phyloP scores from a whole-genome alignment of 2,113 vertebrate species.

The Ciconia boyciana region DNA sequence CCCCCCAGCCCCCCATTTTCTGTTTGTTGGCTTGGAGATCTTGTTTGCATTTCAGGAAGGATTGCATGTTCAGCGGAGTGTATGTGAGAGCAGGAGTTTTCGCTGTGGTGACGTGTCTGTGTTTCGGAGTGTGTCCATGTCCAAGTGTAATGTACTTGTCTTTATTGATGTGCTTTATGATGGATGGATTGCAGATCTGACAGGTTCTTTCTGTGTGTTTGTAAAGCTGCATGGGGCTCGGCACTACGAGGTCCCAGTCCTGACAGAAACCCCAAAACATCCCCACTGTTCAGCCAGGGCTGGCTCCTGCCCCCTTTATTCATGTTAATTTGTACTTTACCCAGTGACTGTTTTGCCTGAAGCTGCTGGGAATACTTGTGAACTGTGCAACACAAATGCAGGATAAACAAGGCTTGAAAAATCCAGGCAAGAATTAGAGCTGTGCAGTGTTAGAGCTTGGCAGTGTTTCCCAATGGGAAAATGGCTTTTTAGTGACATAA shows the following conservation, averaged over 20 bases:
- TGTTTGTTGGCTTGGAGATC: background rate
- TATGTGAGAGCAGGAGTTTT: background rate
- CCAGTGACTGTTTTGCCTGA: background rate
- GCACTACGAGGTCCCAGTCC: background rate
- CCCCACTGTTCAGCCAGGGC: background rate
- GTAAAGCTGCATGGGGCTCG: background rate
- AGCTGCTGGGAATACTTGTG: background rate
- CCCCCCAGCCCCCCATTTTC: background rate
- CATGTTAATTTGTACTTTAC: background rate
- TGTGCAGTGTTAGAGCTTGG: background rate
- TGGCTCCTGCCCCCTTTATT: background rate
- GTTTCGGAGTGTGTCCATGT: background rate
- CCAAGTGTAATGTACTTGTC: conserved; percentile 17
- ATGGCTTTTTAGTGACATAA: background rate
- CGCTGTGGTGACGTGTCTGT: background rate
- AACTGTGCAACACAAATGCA: background rate
- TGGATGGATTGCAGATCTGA: background rate
- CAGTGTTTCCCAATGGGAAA: background rate
- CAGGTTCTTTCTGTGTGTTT: background rate
- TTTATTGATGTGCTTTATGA: background rate
- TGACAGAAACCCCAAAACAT: background rate
- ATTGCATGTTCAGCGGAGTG: background rate
- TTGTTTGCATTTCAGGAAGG: conserved; percentile 1
- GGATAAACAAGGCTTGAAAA: background rate
- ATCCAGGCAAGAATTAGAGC: background rate